Percentiles rank a stretch among this genome's conserved stretches.
Conservation (phyloP, 2,797 vertebrate species). For the Tachyglossus aculeatus region DNA sequence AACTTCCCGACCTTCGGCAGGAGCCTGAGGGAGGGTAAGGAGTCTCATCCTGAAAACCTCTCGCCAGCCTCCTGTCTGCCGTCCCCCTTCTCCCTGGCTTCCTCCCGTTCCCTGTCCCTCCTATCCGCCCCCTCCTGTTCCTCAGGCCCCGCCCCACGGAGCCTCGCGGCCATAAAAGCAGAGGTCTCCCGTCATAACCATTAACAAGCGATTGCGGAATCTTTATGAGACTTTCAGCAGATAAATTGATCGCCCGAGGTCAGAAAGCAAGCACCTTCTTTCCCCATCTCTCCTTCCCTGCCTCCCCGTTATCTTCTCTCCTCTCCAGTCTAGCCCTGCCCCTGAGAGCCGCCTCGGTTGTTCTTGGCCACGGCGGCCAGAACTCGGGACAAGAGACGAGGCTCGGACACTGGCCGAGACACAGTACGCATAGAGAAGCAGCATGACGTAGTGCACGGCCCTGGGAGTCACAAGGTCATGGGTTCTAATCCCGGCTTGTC, state of each 20-base stretch:
- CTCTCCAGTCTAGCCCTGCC: too few species aligned
- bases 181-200: conserved; percentile 63
- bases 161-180: conserved; percentile 60
- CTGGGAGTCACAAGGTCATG: too few species aligned
- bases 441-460: too few species aligned
- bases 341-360: neutral
- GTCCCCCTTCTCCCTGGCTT: neutral
- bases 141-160: conserved; percentile 17
- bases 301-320: neutral
- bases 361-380: conserved; percentile 1
- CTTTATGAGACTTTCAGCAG: conserved; percentile 61
- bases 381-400: too few species aligned
- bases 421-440: too few species aligned
- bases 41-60: too few species aligned
- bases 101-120: neutral
- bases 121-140: neutral
- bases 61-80: neutral
- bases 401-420: too few species aligned
- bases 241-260: conserved; percentile 63
- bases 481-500: too few species aligned
- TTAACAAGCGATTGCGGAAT: conserved; percentile 56
- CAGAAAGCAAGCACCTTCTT: conserved; percentile 49
- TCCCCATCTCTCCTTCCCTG: conserved; percentile 2
- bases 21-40: too few species aligned
- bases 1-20: too few species aligned